Base-by-base conservation (phyloP, 2,888 invertebrate species). In the Masnerella sp. region DNA sequence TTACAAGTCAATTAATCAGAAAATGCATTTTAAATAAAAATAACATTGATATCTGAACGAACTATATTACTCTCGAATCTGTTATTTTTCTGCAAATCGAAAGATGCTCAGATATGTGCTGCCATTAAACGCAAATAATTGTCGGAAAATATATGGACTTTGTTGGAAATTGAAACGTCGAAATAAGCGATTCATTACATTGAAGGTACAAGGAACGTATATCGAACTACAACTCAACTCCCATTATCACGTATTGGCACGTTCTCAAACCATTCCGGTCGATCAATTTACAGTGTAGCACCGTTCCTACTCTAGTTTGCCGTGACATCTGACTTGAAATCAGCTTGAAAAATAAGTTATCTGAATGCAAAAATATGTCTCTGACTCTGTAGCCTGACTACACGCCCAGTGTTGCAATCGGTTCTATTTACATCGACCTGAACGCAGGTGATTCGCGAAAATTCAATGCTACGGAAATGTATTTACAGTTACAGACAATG, bases 41-140 rank as follows among this genome's bases (percentile, higher is more conserved):
- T n/a, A n/a, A n/a, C n/a, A n/a, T n/a, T n/a, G n/a, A n/a, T n/a
- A n/a, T n/a, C n/a, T n/a, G n/a, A n/a, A n/a, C n/a, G n/a, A n/a
- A n/a, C n/a, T n/a, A n/a, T n/a, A n/a, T n/a, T n/a, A n/a, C n/a
- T n/a, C n/a, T n/a, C n/a, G n/a, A n/a, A n/a, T n/a, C 42, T 42
- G 42, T 9, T 5, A 54, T 54, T 54, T 64, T 45, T 54, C 64
- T 45, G 54, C 64, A 18, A 54, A 30, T 38, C 38, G 7, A 34
- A 43, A 56, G 40, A 65, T 54, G 52, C 38, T 65, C 40, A 8
- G 65, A 65, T 56, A 65, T 56, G 56, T 65, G 18, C 47, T 40
- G 22, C 14, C 52, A 49, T 43, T 54, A n/a, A 38, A 38, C 25
- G 11, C 9, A 64, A 64, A 65, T 54, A 42, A 17, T 52, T 1